Percentiles rank a stretch among this genome's conserved stretches.
Conservation (phyloP, 2,888 invertebrate species). For the Platycnemis pennipes region DNA sequence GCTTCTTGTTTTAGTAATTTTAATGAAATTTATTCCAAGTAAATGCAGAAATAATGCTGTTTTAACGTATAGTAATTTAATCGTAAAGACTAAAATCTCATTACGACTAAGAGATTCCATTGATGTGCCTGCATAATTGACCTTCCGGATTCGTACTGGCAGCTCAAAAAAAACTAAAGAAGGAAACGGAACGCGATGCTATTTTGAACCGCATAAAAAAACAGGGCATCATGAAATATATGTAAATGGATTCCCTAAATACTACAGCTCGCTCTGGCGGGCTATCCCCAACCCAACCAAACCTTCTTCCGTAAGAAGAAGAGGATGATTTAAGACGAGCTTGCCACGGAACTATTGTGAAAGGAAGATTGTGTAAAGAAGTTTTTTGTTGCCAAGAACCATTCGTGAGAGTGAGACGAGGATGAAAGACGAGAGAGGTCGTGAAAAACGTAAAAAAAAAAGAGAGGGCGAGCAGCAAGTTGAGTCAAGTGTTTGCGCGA, state of each 20-base stretch:
- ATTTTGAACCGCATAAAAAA: background rate
- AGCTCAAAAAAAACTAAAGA: background rate
- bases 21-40: too few relatives aligned
- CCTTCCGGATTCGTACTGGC: background rate
- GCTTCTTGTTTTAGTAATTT: too few relatives aligned
- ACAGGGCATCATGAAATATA: background rate
- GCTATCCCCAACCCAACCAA: background rate
- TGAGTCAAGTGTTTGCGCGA: background rate
- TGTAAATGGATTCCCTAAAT: background rate
- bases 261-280: background rate
- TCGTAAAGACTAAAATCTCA: too few relatives aligned
- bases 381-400: slow-evolving; percentile 21
- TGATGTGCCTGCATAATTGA: background rate
- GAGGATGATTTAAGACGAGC: slow-evolving; percentile 48
- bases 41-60: too few relatives aligned
- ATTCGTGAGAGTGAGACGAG: slow-evolving; percentile 27
- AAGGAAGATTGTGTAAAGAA: background rate
- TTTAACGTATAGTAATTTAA: too few relatives aligned
- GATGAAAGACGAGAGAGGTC: background rate
- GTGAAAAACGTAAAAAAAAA: background rate
- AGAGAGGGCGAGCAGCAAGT: background rate
- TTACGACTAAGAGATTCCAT: too few relatives aligned
- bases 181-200: background rate
- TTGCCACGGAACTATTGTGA: slow-evolving; percentile 12
- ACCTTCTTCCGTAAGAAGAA: background rate